Evolutionary conservation across 2,888 invertebrate genomes (phyloP).

Genomic region (Chrysolina americana): DNA sequence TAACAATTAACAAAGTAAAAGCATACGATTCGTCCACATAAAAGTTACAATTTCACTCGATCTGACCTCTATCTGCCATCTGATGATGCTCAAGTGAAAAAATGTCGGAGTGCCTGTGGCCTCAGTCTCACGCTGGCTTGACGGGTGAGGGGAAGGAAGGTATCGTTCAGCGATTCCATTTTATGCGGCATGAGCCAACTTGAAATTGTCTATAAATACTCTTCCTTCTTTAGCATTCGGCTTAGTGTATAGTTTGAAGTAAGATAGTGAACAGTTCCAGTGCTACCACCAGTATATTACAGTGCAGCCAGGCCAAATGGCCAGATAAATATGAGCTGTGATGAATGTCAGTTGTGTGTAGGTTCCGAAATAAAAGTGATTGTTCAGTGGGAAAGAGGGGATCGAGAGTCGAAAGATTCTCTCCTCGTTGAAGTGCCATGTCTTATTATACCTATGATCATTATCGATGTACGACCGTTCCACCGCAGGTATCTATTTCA

Average conservation of each 20-base stretch:
- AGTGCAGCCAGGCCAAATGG: no score
- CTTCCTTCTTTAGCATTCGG: background rate
- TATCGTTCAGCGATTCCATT: background rate
- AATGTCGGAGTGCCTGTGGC: no score
- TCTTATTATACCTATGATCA: background rate
- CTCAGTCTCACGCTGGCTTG: background rate
- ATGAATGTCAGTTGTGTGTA: background rate
- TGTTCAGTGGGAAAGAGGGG: conserved; percentile 6
- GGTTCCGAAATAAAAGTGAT: background rate
- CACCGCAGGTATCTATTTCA: background rate
- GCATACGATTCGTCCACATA: no score
- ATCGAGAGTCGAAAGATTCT: conserved; percentile 17
- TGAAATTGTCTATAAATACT: background rate
- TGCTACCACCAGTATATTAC: no score
- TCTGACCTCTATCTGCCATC: no score
- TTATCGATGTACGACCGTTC: background rate
- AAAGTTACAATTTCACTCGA: no score
- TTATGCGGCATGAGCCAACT: background rate
- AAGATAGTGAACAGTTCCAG: no score
- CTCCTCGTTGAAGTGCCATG: conserved; percentile 3
- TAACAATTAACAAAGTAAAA: no score
- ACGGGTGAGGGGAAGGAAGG: background rate
- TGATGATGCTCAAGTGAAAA: no score
- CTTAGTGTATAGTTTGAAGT: no score
- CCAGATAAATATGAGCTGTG: background rate